These are phyloP conservation scores for Diaprepes abbreviatus DNA, from an alignment of 2,888 invertebrate genomes.

Conservation along the genomic window DNA sequence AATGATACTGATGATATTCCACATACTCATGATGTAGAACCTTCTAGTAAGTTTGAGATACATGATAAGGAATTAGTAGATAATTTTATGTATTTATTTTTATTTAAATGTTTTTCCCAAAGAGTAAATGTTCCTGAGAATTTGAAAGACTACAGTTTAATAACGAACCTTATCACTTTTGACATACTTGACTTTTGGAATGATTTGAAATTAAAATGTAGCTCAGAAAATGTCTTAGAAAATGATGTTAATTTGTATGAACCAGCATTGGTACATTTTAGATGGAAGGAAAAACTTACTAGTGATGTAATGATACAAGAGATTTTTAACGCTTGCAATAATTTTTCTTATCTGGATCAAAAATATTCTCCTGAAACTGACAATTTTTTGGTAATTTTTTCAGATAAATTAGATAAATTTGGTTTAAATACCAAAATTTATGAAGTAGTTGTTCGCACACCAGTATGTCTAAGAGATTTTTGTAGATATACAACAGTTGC, in stretches of 20 bases:
- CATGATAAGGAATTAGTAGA: conserved; percentile 36
- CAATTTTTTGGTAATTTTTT: conserved; percentile 53
- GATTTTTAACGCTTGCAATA: conserved; percentile 50
- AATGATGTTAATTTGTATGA: conserved; percentile 42
- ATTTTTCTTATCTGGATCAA: conserved; percentile 52
- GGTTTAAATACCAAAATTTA: conserved; percentile 55
- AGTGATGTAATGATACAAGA: conserved; percentile 54
- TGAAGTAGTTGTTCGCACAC: conserved; percentile 53
- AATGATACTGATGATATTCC: conserved; percentile 36
- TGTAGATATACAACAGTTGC: conserved; percentile 54
- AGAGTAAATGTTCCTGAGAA: not conserved
- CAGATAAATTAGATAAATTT: conserved; percentile 56
- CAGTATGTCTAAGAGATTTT: conserved; percentile 59
- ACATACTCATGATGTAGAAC: conserved; percentile 51
- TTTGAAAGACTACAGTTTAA: conserved; percentile 25
- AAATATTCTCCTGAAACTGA: conserved; percentile 56
- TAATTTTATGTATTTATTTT: conserved; percentile 51
- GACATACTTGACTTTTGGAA: conserved; percentile 26
- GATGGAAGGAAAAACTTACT: conserved; percentile 56
- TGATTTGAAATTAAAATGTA: conserved; percentile 23
- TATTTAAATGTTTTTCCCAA: conserved; percentile 48
- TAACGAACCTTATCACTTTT: conserved; percentile 46
- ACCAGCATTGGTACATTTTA: conserved; percentile 47
- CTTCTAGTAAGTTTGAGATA: conserved; percentile 24
- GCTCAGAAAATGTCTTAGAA: not conserved